Conservation (phyloP, 2,888 invertebrate genomes). For the Drosophila subsilvestris region DNA sequence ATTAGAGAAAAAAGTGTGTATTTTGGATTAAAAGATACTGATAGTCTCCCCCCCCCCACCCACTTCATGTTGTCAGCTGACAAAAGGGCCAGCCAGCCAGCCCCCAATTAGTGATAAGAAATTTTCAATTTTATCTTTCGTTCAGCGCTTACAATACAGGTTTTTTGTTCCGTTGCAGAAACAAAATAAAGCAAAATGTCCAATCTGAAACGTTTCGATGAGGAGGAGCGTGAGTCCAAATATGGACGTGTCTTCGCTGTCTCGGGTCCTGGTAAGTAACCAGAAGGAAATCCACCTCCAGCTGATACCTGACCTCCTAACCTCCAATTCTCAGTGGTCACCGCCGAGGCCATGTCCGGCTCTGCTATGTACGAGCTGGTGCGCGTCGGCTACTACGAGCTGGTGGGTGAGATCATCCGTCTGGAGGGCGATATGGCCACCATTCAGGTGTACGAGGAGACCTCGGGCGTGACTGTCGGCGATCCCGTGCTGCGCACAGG, state of each 20-base stretch:
- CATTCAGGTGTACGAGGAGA: constrained; percentile 98
- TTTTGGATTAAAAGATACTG: background rate
- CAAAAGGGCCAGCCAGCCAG: constrained; percentile 19
- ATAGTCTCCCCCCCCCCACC: constrained; percentile 5
- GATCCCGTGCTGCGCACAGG: constrained; percentile 99
- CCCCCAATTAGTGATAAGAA: constrained; percentile 41
- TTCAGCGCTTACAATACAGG: constrained; percentile 1
- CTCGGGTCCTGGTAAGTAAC: constrained; percentile 95
- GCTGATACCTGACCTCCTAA: constrained; percentile 49
- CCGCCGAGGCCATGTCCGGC: constrained; percentile 99
- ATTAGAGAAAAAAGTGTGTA: background rate
- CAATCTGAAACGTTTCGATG: constrained; percentile 89
- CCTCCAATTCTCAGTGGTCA: constrained; percentile 91
- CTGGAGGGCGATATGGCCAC: constrained; percentile 99
- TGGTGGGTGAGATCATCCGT: constrained; percentile 99
- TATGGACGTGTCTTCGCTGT: constrained; percentile 99
- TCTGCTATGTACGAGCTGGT: constrained; percentile 99
- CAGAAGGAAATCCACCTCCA: background rate
- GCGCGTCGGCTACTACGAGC: constrained; percentile 98
- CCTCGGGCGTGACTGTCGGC: constrained; percentile 99
- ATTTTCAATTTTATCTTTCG: constrained; percentile 29
- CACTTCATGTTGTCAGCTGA: constrained; percentile 38
- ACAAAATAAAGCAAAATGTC: constrained; percentile 85
- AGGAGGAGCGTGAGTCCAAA: constrained; percentile 93
- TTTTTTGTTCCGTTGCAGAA: constrained; percentile 57